Conservation (phyloP, 2,113 vertebrate species). For the Gasterosteus nipponicus region DNA sequence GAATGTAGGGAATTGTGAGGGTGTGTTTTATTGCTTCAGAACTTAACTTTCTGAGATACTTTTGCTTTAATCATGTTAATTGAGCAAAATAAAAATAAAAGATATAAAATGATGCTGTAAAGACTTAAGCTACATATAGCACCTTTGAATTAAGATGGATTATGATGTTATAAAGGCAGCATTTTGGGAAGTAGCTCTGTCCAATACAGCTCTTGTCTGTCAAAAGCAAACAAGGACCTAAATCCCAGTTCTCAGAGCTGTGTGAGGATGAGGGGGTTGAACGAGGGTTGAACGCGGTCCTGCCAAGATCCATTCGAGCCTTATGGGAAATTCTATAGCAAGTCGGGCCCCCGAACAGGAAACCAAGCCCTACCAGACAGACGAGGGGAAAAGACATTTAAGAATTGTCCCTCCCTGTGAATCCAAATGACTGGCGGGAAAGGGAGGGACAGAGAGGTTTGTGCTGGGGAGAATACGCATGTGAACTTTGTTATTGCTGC, state of each 20-base stretch:
- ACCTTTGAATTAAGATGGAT: background rate
- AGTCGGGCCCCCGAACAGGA: constrained; percentile 64
- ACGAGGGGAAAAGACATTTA: constrained; percentile 35
- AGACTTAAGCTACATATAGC: background rate
- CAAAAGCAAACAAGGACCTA: constrained; percentile 43
- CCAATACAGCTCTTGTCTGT: background rate
- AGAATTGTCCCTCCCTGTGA: constrained; percentile 11
- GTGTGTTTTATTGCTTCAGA: background rate
- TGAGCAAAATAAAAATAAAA: background rate
- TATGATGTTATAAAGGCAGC: background rate
- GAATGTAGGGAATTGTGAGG: background rate
- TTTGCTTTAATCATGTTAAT: background rate
- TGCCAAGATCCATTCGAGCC: constrained; percentile 38
- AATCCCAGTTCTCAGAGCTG: constrained; percentile 44
- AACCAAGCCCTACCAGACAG: constrained; percentile 58
- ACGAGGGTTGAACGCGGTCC: constrained; percentile 25
- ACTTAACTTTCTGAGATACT: background rate
- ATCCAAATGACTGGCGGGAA: constrained; percentile 9
- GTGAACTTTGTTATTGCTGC: background rate
- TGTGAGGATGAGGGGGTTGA: constrained; percentile 48
- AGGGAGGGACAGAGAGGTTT: background rate
- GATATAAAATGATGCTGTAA: too few species aligned
- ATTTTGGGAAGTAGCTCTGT: background rate
- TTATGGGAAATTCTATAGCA: constrained; percentile 67
- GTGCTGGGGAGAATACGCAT: background rate